Percentiles rank a stretch among this genome's conserved stretches.
These are phyloP conservation scores for Ornithoptera alexandrae DNA, from an alignment of 2,888 invertebrate species.

Conservation along the genomic window DNA sequence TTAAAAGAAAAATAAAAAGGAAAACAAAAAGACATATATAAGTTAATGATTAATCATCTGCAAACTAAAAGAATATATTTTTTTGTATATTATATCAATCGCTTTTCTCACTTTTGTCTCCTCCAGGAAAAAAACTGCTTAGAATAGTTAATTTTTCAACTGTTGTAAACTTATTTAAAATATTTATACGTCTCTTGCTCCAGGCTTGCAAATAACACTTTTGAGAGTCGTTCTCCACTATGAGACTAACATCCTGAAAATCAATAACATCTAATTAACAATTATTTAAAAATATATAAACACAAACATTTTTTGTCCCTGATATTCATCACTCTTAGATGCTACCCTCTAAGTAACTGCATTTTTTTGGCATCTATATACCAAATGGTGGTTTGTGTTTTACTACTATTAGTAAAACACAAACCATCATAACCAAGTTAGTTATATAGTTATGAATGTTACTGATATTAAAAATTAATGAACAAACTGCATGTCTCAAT, in stretches of 20 bases:
- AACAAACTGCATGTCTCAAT: no score
- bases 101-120: constrained; percentile 83
- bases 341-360: no score
- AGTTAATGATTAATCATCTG: background rate
- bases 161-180: constrained; percentile 94
- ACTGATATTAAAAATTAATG: no score
- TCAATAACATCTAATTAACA: constrained; percentile 20
- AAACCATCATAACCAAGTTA: no score
- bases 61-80: no score
- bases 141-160: constrained; percentile 95
- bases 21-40: constrained; percentile 19
- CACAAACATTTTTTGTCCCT: no score
- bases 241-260: constrained; percentile 46
- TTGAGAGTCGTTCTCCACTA: constrained; percentile 42
- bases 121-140: constrained; percentile 91
- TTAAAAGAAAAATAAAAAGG: constrained; percentile 60
- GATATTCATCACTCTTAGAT: no score
- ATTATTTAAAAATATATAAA: background rate
- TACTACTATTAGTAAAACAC: no score
- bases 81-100: no score
- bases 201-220: constrained; percentile 86
- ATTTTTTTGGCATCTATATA: no score
- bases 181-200: constrained; percentile 86
- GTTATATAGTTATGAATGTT: no score
- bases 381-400: no score